Percentiles rank a stretch among this genome's conserved stretches.
Conservation (phyloP, 2,113 vertebrate species). For the Microtus pennsylvanicus region DNA sequence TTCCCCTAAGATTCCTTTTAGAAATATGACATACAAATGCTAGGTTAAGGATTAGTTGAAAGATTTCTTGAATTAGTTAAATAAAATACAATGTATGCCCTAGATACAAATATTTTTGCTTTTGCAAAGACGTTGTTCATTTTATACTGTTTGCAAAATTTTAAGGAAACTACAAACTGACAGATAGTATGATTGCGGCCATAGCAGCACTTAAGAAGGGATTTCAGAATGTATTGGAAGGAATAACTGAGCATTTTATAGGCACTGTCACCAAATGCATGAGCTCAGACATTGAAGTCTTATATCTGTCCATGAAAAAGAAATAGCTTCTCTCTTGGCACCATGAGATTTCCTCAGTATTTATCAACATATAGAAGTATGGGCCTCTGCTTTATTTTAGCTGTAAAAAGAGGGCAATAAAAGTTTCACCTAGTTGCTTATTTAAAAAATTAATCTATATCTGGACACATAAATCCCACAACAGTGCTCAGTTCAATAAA, state of each 20-base stretch:
- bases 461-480: neutral
- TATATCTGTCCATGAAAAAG: neutral
- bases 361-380: neutral
- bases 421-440: neutral
- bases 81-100: neutral
- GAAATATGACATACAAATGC: neutral
- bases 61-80: constrained; percentile 21
- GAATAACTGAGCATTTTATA: neutral
- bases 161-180: neutral
- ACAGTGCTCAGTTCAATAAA: neutral
- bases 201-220: neutral
- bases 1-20: neutral
- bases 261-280: neutral
- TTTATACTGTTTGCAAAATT: neutral
- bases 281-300: neutral
- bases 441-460: neutral
- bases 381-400: neutral
- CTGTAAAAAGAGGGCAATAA: neutral
- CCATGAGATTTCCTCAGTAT: too few relatives aligned
- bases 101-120: neutral
- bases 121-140: neutral
- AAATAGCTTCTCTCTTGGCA: neutral
- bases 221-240: neutral
- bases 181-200: neutral
- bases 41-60: neutral